Base-by-base conservation (phyloP, 2,888 invertebrate genomes). In the Ophioninae sp. region DNA sequence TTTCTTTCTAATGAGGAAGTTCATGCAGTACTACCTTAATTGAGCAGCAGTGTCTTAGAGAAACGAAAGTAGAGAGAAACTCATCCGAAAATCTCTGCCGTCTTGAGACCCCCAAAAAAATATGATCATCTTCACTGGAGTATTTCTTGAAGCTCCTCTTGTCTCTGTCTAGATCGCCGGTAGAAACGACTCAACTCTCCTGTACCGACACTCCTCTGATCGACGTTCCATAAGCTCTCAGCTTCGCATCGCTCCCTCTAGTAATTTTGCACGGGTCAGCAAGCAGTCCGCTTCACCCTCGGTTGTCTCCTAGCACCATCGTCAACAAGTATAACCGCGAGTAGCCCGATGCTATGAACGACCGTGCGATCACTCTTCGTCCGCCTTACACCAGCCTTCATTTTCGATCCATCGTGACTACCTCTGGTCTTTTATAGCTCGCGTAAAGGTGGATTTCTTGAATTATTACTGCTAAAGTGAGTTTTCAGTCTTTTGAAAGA, bases 191-290 rank as follows among this genome's bases (percentile, higher is more conserved):
- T 79, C 79, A 79, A 74, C 79, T 76, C 79, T 79, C 81, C 67
- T 75, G 75, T 81, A 64, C 13, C 57, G 50, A 76, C 84, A 64
- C 79, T 76, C 65, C 62, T 77, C 80, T 64, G 68, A 69, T 80
- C 65, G 79, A 59, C 62, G 68, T 62, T 21, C 76, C 65, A 13
- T 75, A 59, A 64, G 65, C 74, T 65, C 70, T 57, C 65, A 44
- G 68, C 56, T 76, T 56, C 65, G 44, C 73, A 39, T 73, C 50
- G 39, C 72, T 65, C 70, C 70, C 79, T 65, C 72, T 50, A 79
- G 80, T 81, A 80, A 82, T 83, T 83, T 83, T 64, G 80, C 77
- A 82, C 82, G 80, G 85, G 85, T 82, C 85, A 83, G 83, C 80
- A 80, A 56, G 85, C 84, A 84, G 79, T 84, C 76, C 79, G 78